phyloP scores from a whole-genome alignment of 2,888 invertebrate species.

The Neuroscelio doddi region DNA sequence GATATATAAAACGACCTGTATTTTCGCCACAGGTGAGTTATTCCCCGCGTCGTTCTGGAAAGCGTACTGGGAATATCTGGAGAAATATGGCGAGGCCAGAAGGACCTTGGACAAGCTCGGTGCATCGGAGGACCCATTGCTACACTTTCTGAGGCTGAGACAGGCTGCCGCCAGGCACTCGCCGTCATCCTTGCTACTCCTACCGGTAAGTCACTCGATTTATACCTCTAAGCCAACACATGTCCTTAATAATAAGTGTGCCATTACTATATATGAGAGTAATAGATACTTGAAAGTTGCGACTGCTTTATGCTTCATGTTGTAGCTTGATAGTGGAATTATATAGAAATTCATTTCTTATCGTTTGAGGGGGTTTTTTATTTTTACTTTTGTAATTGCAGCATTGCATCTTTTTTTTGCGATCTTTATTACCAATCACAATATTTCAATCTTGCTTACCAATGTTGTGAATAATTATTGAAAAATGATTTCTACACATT shows the following conservation, averaged over 20 bases:
- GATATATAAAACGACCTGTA: slow-evolving; percentile 15
- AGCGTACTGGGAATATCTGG: slow-evolving; percentile 79
- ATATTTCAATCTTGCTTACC: no score
- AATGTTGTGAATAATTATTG: no score
- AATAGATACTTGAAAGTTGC: not conserved
- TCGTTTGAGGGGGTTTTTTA: no score
- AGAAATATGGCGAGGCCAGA: slow-evolving; percentile 76
- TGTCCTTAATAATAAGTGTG: slow-evolving; percentile 19
- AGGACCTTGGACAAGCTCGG: slow-evolving; percentile 78
- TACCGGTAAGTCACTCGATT: slow-evolving; percentile 83
- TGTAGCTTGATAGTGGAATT: no score
- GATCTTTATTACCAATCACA: no score
- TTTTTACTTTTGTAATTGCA: no score
- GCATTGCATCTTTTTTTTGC: no score
- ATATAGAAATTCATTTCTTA: no score
- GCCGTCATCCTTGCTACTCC: slow-evolving; percentile 77
- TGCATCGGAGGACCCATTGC: slow-evolving; percentile 79
- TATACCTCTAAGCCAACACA: slow-evolving; percentile 12
- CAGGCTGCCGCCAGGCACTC: slow-evolving; percentile 79
- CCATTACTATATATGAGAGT: slow-evolving; percentile 10
- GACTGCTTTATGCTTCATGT: not conserved
- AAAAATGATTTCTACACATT: no score
- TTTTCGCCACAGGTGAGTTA: slow-evolving; percentile 72
- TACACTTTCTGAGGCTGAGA: slow-evolving; percentile 78
- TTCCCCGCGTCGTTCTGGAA: slow-evolving; percentile 80